These are phyloP conservation scores for Cathartes aura DNA, from an alignment of 2,113 vertebrate species.

Conservation along the genomic window DNA sequence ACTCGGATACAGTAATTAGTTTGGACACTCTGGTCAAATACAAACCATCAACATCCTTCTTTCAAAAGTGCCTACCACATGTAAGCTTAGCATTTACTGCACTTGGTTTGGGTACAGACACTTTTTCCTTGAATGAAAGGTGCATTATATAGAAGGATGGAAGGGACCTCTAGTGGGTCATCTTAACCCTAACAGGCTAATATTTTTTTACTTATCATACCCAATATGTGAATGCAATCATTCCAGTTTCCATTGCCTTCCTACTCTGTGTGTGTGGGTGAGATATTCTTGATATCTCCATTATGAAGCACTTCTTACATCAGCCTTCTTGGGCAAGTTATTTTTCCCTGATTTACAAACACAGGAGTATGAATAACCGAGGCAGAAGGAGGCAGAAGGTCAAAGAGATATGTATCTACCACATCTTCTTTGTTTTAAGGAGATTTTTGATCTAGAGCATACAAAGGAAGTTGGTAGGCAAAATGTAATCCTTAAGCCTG, in stretches of 20 bases:
- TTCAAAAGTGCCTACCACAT: background rate
- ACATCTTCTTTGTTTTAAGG: background rate
- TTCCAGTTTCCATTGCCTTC: background rate
- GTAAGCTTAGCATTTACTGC: constrained; percentile 5
- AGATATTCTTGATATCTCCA: background rate
- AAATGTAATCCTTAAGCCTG: constrained; percentile 1
- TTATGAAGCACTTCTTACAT: constrained; percentile 33
- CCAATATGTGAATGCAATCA: background rate
- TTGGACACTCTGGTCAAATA: background rate
- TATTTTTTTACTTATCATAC: constrained; percentile 1
- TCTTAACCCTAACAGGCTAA: constrained; percentile 67
- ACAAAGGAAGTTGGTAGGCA: constrained; percentile 11
- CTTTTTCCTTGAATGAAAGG: constrained; percentile 52
- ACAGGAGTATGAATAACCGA: background rate
- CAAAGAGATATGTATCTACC: background rate
- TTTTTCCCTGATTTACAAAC: constrained; percentile 34
- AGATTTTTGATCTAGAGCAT: constrained; percentile 19
- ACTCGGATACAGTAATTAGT: background rate
- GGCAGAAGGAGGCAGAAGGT: constrained; percentile 9
- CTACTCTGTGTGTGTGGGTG: background rate
- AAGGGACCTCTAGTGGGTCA: constrained; percentile 78
- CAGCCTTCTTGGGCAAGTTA: background rate
- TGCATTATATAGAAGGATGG: constrained; percentile 56
- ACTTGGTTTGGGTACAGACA: constrained; percentile 48
- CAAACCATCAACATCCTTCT: background rate